phyloP scores from a whole-genome alignment of 2,797 vertebrate genomes.

The Pogonophryne albipinna region DNA sequence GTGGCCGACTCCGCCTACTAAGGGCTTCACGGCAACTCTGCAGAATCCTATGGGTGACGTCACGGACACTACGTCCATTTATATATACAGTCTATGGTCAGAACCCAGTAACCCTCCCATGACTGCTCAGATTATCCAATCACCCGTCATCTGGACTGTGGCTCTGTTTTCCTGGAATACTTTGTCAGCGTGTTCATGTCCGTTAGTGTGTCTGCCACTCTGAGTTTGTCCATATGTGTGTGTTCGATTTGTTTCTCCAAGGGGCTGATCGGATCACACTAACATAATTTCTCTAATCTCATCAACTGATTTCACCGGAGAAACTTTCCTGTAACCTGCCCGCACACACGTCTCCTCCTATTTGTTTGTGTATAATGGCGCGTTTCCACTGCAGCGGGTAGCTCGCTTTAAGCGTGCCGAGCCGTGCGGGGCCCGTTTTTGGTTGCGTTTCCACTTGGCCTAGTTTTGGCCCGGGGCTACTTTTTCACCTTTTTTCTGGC shows the following conservation, averaged over 20 bases:
- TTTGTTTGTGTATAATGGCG: conserved; percentile 17
- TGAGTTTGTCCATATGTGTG: neutral
- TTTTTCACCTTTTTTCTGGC: too few relatives aligned
- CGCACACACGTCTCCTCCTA: neutral
- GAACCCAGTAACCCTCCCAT: conserved; percentile 61
- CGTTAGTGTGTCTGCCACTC: neutral
- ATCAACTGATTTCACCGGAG: conserved; percentile 52
- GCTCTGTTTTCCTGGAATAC: conserved; percentile 48
- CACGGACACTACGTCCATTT: too few relatives aligned
- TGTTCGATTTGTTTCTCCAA: conserved; percentile 16
- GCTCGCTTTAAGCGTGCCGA: too few relatives aligned
- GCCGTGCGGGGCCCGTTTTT: too few relatives aligned
- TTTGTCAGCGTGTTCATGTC: conserved; percentile 10
- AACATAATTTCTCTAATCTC: conserved; percentile 70
- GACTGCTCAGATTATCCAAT: conserved; percentile 55
- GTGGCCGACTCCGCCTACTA: too few relatives aligned
- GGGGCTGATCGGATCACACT: conserved; percentile 68
- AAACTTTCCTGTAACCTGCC: conserved; percentile 44
- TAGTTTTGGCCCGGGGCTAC: too few relatives aligned
- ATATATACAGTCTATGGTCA: too few relatives aligned
- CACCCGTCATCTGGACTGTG: conserved; percentile 52
- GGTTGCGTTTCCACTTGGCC: too few relatives aligned
- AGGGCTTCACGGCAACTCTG: too few relatives aligned
- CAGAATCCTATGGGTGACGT: too few relatives aligned
- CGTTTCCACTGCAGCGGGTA: too few relatives aligned